Evolutionary conservation across 1,140 invertebrate species (phyloP).

Genomic region (Lasioglossum baleicum): DNA sequence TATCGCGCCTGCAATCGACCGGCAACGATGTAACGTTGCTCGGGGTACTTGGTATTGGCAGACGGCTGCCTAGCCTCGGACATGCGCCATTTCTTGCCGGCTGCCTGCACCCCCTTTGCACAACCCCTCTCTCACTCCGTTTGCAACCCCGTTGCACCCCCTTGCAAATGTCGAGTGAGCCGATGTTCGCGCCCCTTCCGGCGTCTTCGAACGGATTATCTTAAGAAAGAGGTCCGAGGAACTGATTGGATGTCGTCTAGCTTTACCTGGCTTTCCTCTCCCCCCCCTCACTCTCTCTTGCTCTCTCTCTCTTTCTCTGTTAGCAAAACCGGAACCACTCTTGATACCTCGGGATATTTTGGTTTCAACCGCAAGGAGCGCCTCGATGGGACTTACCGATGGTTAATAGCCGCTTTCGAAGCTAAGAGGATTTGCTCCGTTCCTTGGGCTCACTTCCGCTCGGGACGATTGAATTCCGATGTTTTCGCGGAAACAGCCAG

Average conservation of each 20-base stretch:
- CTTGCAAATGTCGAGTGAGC: conserved; percentile 18
- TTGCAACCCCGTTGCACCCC: too few species aligned
- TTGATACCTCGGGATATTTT: not conserved
- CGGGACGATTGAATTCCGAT: too few species aligned
- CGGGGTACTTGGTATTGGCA: conserved; percentile 55
- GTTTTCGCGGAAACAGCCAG: too few species aligned
- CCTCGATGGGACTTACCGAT: not conserved
- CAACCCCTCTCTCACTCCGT: too few species aligned
- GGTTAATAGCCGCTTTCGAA: not conserved
- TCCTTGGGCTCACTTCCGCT: not conserved
- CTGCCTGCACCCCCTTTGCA: not conserved
- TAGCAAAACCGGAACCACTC: not conserved
- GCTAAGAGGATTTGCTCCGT: not conserved
- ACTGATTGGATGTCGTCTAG: not conserved
- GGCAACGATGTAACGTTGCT: conserved; percentile 56
- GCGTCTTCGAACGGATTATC: conserved; percentile 6
- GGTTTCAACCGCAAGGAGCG: not conserved
- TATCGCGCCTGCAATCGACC: conserved; percentile 53
- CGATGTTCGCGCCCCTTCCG: not conserved
- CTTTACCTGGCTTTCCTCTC: not conserved
- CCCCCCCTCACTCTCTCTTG: too few species aligned
- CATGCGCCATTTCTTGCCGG: conserved; percentile 50
- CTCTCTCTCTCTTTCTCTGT: too few species aligned
- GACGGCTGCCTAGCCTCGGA: conserved; percentile 29
- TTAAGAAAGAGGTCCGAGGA: not conserved